Conservation (phyloP, 2,888 invertebrate species). For the Aspidiotus rigidus region DNA sequence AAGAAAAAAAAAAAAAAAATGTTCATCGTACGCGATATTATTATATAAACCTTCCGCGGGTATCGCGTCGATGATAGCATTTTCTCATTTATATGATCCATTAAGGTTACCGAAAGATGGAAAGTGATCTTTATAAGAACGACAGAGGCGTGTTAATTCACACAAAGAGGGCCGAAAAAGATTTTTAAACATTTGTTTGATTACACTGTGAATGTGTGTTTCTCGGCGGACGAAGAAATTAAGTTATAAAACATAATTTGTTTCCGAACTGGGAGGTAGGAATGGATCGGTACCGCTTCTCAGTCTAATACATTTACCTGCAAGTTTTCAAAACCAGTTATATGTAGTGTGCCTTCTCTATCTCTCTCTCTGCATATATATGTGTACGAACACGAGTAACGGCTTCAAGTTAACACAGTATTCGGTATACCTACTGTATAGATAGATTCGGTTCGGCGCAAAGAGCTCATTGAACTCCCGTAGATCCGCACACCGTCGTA, state of each 20-base stretch:
- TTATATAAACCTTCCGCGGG: background rate
- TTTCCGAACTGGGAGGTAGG: slow-evolving; percentile 31
- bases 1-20: slow-evolving; percentile 1
- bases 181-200: slow-evolving; percentile 32
- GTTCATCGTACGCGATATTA: background rate
- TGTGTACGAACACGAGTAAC: slow-evolving; percentile 3
- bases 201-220: slow-evolving; percentile 33
- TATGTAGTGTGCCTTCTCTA: slow-evolving; percentile 1
- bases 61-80: slow-evolving; percentile 17
- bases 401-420: no score
- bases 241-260: slow-evolving; percentile 33
- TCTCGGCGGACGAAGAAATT: slow-evolving; percentile 22
- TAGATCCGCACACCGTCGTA: no score
- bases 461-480: no score
- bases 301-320: slow-evolving; percentile 25
- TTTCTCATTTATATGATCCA: slow-evolving; percentile 28
- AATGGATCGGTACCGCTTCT: slow-evolving; percentile 23
- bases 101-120: slow-evolving; percentile 22
- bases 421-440: no score
- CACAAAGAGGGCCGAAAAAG: slow-evolving; percentile 31
- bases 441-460: no score
- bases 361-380: background rate
- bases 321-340: slow-evolving; percentile 21
- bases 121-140: slow-evolving; percentile 26
- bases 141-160: slow-evolving; percentile 32